Base-by-base conservation (phyloP, 2,797 vertebrate species). In the Babyrousa celebensis region DNA sequence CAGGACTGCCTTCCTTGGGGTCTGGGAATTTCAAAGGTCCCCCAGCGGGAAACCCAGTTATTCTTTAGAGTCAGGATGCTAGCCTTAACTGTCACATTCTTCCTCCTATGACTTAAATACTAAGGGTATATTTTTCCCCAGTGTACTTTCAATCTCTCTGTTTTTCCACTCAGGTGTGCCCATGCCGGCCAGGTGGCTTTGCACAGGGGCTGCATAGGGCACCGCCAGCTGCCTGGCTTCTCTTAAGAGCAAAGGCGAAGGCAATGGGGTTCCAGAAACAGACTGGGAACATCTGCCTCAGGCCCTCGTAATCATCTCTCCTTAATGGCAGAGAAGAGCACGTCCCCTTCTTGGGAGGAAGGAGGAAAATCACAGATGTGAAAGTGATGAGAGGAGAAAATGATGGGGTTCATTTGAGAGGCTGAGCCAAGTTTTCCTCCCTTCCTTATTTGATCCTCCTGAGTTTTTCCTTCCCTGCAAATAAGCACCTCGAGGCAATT, bases 401-500 rank as follows among this genome's bases (percentile, higher is more conserved):
- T 65, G 88, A 94, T 48, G 52, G 15, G 72, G 56, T 92, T 95
- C 78, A 95, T 77, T 58, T 11, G 21, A 87, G 48, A 96, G 43
- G 20, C 94, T 23, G 27, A 72, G 63, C 62, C 32, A 32, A 60
- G 54, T 77, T 84, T 86, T 72, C 65, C 71, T 93, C 72, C 62
- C 54, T 94, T 93, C 71, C 52, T 80, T 65, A 67, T 91, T 58
- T 68, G 71, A 89, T 78, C 84, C 88, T 87, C 78, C 68, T 16
- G 67, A 63, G 60, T 83, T 89, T 77, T 87, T 84, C 79, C 82
- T 74, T 79, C 21, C 27, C 79, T 90, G 74, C 82, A 80, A 88
- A 88, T 56, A 92, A 96, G 74, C 87, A 96, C 89, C 80, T 82
- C 75, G 70, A 91, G 84, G 93, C 93, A 89, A 97, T 97, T 93